A percentile compares a stretch with the other conserved stretches of the same genome.
phyloP scores from a whole-genome alignment of 2,113 vertebrate species.

The Alligator mississippiensis region DNA sequence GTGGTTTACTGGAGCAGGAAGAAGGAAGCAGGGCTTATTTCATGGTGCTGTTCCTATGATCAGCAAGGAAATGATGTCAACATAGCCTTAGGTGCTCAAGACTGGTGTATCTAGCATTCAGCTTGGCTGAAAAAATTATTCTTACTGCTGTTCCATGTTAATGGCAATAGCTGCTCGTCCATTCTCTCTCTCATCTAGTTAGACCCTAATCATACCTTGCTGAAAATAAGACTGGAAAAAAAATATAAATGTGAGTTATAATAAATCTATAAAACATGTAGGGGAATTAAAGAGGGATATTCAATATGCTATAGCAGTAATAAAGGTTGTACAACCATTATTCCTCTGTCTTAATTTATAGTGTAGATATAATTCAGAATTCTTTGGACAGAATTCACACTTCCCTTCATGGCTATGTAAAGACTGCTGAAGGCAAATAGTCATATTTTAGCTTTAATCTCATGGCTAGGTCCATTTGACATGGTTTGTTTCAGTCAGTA shows the following conservation, averaged over 20 bases:
- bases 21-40: too few species aligned
- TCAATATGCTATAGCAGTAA: conserved; percentile 15
- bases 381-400: conserved; percentile 58
- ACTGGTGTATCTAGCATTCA: conserved; percentile 17
- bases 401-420: conserved; percentile 50
- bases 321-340: conserved; percentile 43
- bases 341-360: background rate
- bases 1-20: too few species aligned
- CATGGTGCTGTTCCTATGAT: too few species aligned
- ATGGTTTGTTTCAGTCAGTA: conserved; percentile 4
- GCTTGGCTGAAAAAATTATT: conserved; percentile 29
- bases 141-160: conserved; percentile 33
- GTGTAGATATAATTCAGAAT: conserved; percentile 46
- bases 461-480: conserved; percentile 32
- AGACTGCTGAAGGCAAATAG: conserved; percentile 56
- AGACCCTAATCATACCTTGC: background rate
- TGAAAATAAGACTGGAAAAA: background rate
- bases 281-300: conserved; percentile 38
- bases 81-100: background rate
- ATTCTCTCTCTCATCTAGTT: background rate
- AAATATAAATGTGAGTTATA: conserved; percentile 48
- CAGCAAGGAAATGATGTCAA: too few species aligned
- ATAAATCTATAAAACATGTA: conserved; percentile 41
- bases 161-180: conserved; percentile 33
- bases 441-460: conserved; percentile 7